A percentile compares a stretch with the other conserved stretches of the same genome.
These are phyloP conservation scores for Neoascia interrupta DNA, from an alignment of 2,888 invertebrate species.

Conservation along the genomic window DNA sequence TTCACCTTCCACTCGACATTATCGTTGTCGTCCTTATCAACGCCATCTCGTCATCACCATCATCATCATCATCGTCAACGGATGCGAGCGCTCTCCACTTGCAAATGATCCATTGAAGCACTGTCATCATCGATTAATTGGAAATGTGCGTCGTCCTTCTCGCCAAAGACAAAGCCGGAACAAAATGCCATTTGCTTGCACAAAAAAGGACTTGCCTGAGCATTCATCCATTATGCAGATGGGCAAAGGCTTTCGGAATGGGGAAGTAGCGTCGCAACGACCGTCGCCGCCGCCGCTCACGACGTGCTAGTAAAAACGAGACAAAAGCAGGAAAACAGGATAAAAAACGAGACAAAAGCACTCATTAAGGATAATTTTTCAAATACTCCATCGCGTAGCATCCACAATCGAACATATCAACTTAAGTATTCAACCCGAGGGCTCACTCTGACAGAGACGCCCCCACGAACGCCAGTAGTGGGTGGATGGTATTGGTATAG, in stretches of 20 bases:
- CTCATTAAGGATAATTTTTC: conserved; percentile 70
- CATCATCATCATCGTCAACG: conserved; percentile 38
- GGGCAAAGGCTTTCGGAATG: conserved; percentile 19
- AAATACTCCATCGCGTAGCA: conserved; percentile 65
- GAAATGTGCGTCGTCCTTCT: conserved; percentile 53
- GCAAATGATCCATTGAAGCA: conserved; percentile 55
- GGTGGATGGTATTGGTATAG: background rate
- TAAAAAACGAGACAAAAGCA: conserved; percentile 49
- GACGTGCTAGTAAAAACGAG: too few relatives aligned
- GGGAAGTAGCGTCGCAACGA: background rate
- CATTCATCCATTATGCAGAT: conserved; percentile 66
- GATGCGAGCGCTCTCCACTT: conserved; percentile 42
- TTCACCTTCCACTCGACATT: conserved; percentile 44
- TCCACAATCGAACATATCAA: conserved; percentile 66
- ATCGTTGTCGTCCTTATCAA: conserved; percentile 31
- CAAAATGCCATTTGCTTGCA: conserved; percentile 50
- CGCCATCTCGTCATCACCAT: conserved; percentile 8
- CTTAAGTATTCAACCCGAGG: conserved; percentile 64
- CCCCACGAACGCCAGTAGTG: background rate
- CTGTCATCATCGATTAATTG: conserved; percentile 65
- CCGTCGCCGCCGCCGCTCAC: too few relatives aligned
- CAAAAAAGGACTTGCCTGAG: conserved; percentile 35
- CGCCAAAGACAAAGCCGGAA: conserved; percentile 34
- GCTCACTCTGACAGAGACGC: conserved; percentile 31
- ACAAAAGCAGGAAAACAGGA: background rate